phyloP scores from a whole-genome alignment of 2,797 vertebrate genomes.

The Platyrinchus mystaceus region DNA sequence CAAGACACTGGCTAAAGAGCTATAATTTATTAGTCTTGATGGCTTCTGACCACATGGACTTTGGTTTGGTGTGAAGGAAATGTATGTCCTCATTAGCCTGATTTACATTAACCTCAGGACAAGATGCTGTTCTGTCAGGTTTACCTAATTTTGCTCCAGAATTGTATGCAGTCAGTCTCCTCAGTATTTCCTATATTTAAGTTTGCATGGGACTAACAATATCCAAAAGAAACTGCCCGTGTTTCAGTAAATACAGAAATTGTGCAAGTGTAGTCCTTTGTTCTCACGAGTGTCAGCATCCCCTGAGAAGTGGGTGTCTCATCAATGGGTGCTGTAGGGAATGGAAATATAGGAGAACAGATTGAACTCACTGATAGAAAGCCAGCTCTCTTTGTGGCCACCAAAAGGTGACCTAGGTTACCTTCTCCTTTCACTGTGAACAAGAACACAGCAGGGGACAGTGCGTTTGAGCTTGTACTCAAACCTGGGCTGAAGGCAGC shows the following conservation, averaged over 20 bases:
- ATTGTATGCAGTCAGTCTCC: not conserved
- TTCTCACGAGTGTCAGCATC: not conserved
- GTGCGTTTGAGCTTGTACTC: not conserved
- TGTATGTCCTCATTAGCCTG: not conserved
- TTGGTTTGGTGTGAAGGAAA: not conserved
- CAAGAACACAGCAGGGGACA: not conserved
- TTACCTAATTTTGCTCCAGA: not conserved
- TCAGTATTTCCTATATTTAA: not conserved
- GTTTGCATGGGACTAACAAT: not conserved
- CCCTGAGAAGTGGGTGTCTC: not conserved
- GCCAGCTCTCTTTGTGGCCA: not conserved
- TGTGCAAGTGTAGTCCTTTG: not conserved
- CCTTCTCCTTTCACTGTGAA: not conserved
- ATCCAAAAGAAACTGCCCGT: not conserved
- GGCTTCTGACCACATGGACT: not conserved
- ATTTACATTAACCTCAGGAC: not conserved
- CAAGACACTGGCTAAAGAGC: not conserved
- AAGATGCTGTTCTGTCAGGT: not conserved
- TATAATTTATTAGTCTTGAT: not conserved
- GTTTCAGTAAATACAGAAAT: not conserved
- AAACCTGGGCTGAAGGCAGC: not conserved
- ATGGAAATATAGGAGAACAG: not conserved
- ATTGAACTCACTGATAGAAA: not conserved
- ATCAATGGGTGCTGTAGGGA: rapidly evolving
- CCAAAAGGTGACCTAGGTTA: not conserved